Evolutionary conservation across 2,888 invertebrate genomes (phyloP), one percentile per base, ranked within the genome.

Genomic region (Lucinisca nassula): DNA sequence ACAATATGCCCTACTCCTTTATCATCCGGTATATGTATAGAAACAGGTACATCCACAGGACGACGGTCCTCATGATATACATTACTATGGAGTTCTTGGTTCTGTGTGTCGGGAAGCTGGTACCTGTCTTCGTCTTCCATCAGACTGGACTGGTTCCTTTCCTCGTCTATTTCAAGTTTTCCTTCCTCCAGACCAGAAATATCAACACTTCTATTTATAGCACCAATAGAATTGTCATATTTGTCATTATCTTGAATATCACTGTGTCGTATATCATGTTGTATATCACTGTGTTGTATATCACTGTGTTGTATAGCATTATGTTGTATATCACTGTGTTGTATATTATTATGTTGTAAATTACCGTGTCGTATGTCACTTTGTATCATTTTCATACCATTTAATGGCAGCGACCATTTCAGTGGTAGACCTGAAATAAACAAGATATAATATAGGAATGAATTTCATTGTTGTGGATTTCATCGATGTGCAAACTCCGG

Each of bases 31-130:
- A 61, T 82, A 55, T 76, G 79, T 35, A 84, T 81, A 3, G 49
- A 49, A 17, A 51, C 77, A 32, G 51, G 51, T 4, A 77, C 38
- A n/a, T 49, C 58, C 21, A 24, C 38, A 24, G 40, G 38, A 8
- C 21, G 70, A n/a, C 14, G 21, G 0, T 58, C 78, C 40, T 40
- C 32, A 30, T 24, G 67, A 35, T 49, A 80, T 6, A 55, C 55
- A 40, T 58, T 74, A n/a, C 72, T 78, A 14, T 76, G 79, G 3
- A 87, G 75, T 78, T 89, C 89, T 72, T 74, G 84, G 51, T 82
- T 84, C 74, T 90, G 90, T 51, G 90, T 90, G 76, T 90, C 90
- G 32, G 90, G 90, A 24, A 88, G 79, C 67, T 88, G 90, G 67
- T 82, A 90, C 40, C 82, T 40, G 32, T 90, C 88, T 24, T 90